Conservation (phyloP, 2,888 invertebrate species). For the Muschampia plurimacula region DNA sequence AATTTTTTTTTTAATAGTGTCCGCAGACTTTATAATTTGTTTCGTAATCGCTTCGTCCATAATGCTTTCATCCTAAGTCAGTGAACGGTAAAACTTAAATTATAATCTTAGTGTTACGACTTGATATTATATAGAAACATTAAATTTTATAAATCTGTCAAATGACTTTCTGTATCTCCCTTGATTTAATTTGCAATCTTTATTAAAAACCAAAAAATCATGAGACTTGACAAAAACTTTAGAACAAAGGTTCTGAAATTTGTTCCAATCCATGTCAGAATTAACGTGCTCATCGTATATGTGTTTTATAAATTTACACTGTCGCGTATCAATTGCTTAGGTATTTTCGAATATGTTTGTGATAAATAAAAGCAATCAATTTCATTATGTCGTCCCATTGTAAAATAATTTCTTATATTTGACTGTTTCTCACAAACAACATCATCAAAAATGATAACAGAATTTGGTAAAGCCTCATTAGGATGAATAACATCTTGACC, state of each 20-base stretch:
- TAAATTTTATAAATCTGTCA: conserved; percentile 3
- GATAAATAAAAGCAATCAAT: conserved; percentile 41
- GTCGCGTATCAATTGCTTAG: conserved; percentile 52
- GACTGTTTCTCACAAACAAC: conserved; percentile 34
- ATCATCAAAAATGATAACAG: conserved; percentile 43
- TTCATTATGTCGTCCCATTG: conserved; percentile 34
- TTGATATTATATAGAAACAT: too few relatives aligned
- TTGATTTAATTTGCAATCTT: too few relatives aligned
- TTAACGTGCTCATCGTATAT: conserved; percentile 50
- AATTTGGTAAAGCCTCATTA: too few relatives aligned
- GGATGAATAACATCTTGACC: conserved; percentile 24
- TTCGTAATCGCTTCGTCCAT: too few relatives aligned
- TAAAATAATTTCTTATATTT: conserved; percentile 34
- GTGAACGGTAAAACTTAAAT: too few relatives aligned
- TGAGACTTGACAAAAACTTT: not conserved
- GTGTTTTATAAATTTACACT: conserved; percentile 44
- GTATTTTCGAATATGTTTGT: conserved; percentile 53
- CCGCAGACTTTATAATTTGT: too few relatives aligned
- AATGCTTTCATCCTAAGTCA: too few relatives aligned
- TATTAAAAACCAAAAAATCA: not conserved
- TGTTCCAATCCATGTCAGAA: not conserved
- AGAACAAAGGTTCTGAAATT: too few relatives aligned
- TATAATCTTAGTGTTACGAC: too few relatives aligned
- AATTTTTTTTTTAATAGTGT: too few relatives aligned
- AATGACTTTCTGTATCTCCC: not conserved